Evolutionary conservation across 2,797 vertebrate genomes (phyloP), one percentile per base, ranked within the genome.

Genomic region (Epinephelus coioides): DNA sequence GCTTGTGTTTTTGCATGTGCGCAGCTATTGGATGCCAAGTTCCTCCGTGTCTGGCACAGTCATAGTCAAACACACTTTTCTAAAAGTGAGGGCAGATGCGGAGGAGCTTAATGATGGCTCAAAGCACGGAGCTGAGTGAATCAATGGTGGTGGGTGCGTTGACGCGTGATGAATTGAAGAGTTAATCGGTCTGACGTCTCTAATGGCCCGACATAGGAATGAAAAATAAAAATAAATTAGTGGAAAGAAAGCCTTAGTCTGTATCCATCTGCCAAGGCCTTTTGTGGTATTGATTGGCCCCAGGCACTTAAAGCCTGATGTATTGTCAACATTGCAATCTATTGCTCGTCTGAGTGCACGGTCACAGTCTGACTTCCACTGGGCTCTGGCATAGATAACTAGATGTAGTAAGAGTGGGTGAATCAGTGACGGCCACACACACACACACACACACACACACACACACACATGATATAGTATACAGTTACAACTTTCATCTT

Each of bases 211-310:
- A 83, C 83, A 79, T 78, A 80, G 84, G 78, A 88, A 92, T 89
- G 88, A 89, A 85, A 92, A 91, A 91, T 89, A 92, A 84, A 93
- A 91, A 94, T 91, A 86, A 90, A 95, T 94, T 82, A 91, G 83
- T 84, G 77, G 83, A 86, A 83, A 85, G 85, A 93, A 93, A 89
- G 78, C 62, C 72, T 56, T 63, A 64, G 84, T 88, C 86, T 84
- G 84, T 92, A 86, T 92, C 92, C 90, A 86, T 93, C 89, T 89
- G 88, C 86, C 79, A 77, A 81, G 68, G 88, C 80, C 86, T 77
- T 90, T 87, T 78, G 86, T 73, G 81, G 21, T 88, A 94, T 94
- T 84, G 94, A 94, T 93, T 89, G 79, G 82, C 84, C 73, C 62
- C 1, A 17, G 79, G 87, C 91, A 88, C 89, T 92, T 92, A 92